Evolutionary conservation across 35 echinoderm and acorn worm genomes (phyloP), one percentile per base, ranked within the genome.

Genomic region (Lytechinus variegatus): DNA sequence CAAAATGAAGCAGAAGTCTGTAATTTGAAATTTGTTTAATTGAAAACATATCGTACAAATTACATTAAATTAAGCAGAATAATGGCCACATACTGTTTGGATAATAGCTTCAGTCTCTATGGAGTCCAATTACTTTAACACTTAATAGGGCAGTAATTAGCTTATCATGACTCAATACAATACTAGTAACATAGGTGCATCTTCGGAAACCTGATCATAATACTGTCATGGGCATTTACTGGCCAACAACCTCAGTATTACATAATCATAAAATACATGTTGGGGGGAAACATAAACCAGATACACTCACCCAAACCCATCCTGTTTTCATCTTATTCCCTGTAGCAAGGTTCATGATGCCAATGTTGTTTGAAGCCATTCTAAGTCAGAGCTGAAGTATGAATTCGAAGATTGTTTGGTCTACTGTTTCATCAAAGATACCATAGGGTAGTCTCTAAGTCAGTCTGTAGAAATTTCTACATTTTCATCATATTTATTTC

Each of bases 321-420:
- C 66, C 66, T 79, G 66, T 79, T 79, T 79, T 79, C 66, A 79
- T 79, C 66, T 79, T 79, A 79, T 79, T 24, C 66, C 66, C 66
- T 5, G 66, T 79, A 79, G 66, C 66, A 79, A 79, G 66, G n/a
- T 79, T 79, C 66, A 79, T 79, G 7, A 79, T 79, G 19, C 66
- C 66, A 79, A 79, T 8, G 19, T 79, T n/a, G 66, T 19, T 79
- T 16, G 19, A 7, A 24, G 66, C 66, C 66, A 79, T 79, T 19
- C 66, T 79, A 79, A 79, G 33, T 44, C 0, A 44, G 33, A 44
- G 33, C 66, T 79, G 16, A 24, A 79, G 21, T 79, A 79, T 7
- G 33, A 79, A 24, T 8, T 79, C 5, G 66, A 79, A 3, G 16
- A 79, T 79, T 79, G 66, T 24, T 24, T 79, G 0, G 66, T 79